Conservation (phyloP, 2,797 vertebrate species). For the Dendrocincla fuliginosa region DNA sequence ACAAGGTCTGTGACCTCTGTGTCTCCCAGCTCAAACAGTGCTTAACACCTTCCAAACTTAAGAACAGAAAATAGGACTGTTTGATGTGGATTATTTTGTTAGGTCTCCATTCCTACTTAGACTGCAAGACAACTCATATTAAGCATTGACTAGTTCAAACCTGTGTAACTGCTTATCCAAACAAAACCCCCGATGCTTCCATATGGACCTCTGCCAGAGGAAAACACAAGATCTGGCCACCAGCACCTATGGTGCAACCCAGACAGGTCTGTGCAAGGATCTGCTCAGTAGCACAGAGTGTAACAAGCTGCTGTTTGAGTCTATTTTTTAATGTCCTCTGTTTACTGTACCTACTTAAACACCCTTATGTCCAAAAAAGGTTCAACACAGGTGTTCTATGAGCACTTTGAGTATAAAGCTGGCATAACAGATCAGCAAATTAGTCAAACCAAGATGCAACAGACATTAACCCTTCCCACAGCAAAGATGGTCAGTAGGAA, state of each 20-base stretch:
- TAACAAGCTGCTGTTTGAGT: not conserved
- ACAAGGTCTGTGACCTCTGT: not conserved
- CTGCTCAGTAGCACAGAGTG: not conserved
- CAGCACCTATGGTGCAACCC: not conserved
- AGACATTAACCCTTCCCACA: not conserved
- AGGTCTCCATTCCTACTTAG: not conserved
- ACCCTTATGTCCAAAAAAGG: not conserved
- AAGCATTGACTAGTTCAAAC: not conserved
- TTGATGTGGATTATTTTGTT: not conserved
- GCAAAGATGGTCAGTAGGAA: not conserved
- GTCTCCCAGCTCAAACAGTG: not conserved
- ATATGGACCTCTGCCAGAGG: not conserved
- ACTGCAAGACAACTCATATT: not conserved
- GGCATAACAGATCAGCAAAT: not conserved
- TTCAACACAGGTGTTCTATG: not conserved
- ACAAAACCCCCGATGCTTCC: not conserved
- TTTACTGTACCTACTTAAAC: not conserved
- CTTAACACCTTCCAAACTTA: not conserved
- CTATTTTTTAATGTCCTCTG: not conserved
- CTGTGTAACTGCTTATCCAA: not conserved
- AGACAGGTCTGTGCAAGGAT: slow-evolving; percentile 3
- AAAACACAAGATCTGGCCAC: not conserved
- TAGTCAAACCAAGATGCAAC: not conserved
- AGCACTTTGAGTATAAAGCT: not conserved
- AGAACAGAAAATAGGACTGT: not conserved